Percentiles rank a stretch among this genome's conserved stretches.
Conservation (phyloP, 2,888 invertebrate genomes). For the Candidula unifasciata region DNA sequence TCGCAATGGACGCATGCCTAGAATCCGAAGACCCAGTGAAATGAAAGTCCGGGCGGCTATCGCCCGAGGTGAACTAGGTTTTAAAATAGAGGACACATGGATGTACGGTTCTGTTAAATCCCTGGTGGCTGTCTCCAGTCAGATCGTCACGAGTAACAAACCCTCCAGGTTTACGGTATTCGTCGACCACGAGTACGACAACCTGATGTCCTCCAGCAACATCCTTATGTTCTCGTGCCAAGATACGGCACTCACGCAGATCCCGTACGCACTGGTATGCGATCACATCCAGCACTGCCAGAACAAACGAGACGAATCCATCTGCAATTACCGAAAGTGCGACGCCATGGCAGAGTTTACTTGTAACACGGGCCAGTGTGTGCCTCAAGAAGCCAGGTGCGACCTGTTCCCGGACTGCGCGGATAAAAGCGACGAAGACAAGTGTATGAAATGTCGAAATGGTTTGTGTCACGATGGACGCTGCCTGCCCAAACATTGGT, state of each 20-base stretch:
- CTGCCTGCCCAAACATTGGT: slow-evolving; percentile 45
- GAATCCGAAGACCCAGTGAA: slow-evolving; percentile 14
- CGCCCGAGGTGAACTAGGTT: slow-evolving; percentile 20
- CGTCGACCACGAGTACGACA: background rate
- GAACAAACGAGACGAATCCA: slow-evolving; percentile 37
- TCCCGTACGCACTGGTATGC: slow-evolving; percentile 30
- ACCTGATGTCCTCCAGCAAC: background rate
- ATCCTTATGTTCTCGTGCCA: slow-evolving; percentile 26
- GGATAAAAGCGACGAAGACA: slow-evolving; percentile 40
- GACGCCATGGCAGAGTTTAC: slow-evolving; percentile 30
- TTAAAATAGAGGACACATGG: background rate
- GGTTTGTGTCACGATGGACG: slow-evolving; percentile 44
- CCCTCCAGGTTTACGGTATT: slow-evolving; percentile 1
- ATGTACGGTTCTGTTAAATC: background rate
- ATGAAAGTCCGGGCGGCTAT: slow-evolving; percentile 7
- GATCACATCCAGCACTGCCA: slow-evolving; percentile 26
- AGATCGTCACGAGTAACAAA: background rate
- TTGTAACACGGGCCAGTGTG: slow-evolving; percentile 37
- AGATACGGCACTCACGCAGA: background rate
- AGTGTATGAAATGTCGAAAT: slow-evolving; percentile 39
- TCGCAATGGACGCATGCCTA: slow-evolving; percentile 15
- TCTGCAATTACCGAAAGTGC: slow-evolving; percentile 43
- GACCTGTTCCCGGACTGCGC: slow-evolving; percentile 44
- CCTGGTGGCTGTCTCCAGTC: slow-evolving; percentile 23
- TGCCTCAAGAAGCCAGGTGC: slow-evolving; percentile 31